Evolutionary conservation across 2,797 vertebrate genomes (phyloP), one percentile per base, ranked within the genome.

Genomic region (Pangasius larnaudii): DNA sequence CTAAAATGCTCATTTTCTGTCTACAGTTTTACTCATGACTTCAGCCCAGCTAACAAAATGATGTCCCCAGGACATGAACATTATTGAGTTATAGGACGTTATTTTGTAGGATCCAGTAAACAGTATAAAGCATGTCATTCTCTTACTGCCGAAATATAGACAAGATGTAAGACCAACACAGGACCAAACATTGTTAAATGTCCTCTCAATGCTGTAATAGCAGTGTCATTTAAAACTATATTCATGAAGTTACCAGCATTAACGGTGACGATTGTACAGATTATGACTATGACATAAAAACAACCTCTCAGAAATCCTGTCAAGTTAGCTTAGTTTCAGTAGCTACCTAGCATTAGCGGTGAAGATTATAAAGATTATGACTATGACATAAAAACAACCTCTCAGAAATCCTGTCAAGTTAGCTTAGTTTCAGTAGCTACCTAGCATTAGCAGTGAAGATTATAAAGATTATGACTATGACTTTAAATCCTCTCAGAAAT

Each of bases 11-110:
- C 33, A 7, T 59, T 36, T 80, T 80, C 56, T 39, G 19, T 78
- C 78, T 89, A 74, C 78, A 39, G 24, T 80, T 80, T 80, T 36
- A 80, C 56, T 80, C 78, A 80, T 74, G 78, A 59, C 78, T 36
- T 58, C 53, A 80, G 56, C 33, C 19, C 53, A 59, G 78, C 33
- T 58, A 58, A 79, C 51, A 59, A 53, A 80, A 39, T 3, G 5
- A 59, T 59, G 19, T 39, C 78, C 19, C 78, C 33, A 11, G 77
- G 77, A 24, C 77, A 79, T 13, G 78, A 59, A 6, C 19, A 24
- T 80, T 59, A 80, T 59, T 27, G 78, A 39, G 56, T 80, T 59
- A 58, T 59, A 36, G 53, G 53, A 80, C 5, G 33, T 80, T 36
- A 59, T 80, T 58, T 80, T 80, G 18, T 39, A 59, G 33, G 30